Conservation (phyloP, 1,140 invertebrate species). For the Diuraphis noxia region DNA sequence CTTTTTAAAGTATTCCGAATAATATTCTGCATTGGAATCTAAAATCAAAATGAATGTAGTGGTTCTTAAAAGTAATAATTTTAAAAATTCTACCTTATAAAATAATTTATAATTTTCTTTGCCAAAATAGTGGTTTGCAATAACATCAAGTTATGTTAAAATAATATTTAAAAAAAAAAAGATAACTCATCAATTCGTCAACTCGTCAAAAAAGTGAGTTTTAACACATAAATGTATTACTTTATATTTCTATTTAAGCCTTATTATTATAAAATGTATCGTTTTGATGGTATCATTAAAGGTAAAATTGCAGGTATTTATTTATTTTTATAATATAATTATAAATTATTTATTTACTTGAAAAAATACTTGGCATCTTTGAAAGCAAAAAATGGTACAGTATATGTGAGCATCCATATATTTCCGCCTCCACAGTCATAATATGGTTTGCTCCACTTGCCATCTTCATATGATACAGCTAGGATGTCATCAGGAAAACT, state of each 20-base stretch:
- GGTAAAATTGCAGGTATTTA: neutral
- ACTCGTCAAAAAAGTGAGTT: neutral
- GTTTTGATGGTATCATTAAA: neutral
- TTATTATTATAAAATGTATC: neutral
- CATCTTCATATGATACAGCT: conserved; percentile 86
- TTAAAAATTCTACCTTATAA: neutral
- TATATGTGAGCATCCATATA: conserved; percentile 97
- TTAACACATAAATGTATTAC: neutral
- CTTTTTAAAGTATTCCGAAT: too few relatives aligned
- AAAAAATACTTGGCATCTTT: conserved; percentile 85
- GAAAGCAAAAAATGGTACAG: conserved; percentile 88
- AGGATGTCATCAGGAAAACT: conserved; percentile 81
- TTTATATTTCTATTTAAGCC: neutral
- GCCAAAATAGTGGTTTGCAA: neutral
- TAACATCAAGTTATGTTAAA: neutral
- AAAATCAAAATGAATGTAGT: too few relatives aligned
- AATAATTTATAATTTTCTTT: neutral
- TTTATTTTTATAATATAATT: too few relatives aligned
- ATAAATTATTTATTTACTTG: conserved; percentile 73
- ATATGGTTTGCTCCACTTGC: conserved; percentile 93
- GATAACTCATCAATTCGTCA: too few relatives aligned
- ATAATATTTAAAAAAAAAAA: neutral
- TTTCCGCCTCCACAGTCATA: conserved; percentile 95
- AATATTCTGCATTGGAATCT: too few relatives aligned
- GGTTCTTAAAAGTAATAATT: too few relatives aligned